Evolutionary conservation across 2,888 invertebrate genomes (phyloP).

Genomic region (Microplitis manilae): DNA sequence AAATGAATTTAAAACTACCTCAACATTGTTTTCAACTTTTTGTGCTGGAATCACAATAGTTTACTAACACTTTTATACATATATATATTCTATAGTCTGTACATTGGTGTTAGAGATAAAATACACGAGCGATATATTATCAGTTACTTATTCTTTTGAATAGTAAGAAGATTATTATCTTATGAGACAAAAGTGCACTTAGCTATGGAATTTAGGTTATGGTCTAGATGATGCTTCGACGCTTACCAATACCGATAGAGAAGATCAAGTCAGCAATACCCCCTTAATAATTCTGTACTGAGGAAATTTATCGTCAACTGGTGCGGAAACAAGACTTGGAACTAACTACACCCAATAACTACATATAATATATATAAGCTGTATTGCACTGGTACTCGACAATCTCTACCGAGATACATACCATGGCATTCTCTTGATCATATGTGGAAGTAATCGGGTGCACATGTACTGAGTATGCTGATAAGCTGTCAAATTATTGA

Average conservation of each 20-base stretch:
- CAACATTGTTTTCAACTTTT: too few species aligned
- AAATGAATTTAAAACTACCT: too few species aligned
- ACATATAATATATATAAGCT: background rate
- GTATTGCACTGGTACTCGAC: background rate
- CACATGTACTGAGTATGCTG: background rate
- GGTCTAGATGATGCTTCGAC: background rate
- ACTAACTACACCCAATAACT: background rate
- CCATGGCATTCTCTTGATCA: background rate
- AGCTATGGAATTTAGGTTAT: background rate
- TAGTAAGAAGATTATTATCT: background rate
- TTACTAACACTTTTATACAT: too few species aligned
- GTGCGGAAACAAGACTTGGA: background rate
- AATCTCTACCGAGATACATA: background rate
- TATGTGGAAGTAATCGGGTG: background rate
- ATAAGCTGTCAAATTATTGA: too few species aligned
- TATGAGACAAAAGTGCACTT: background rate
- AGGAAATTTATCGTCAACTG: background rate
- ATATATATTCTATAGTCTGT: too few species aligned
- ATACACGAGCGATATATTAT: too few species aligned
- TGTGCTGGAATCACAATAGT: too few species aligned
- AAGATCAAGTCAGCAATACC: background rate
- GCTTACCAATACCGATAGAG: background rate
- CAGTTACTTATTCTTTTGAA: background rate
- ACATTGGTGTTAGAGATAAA: too few species aligned
- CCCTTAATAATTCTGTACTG: background rate